A percentile compares a stretch with the other conserved stretches of the same genome.
These are phyloP conservation scores for Lasaia peninsularis DNA, from an alignment of 1,140 invertebrate species.

Conservation along the genomic window DNA sequence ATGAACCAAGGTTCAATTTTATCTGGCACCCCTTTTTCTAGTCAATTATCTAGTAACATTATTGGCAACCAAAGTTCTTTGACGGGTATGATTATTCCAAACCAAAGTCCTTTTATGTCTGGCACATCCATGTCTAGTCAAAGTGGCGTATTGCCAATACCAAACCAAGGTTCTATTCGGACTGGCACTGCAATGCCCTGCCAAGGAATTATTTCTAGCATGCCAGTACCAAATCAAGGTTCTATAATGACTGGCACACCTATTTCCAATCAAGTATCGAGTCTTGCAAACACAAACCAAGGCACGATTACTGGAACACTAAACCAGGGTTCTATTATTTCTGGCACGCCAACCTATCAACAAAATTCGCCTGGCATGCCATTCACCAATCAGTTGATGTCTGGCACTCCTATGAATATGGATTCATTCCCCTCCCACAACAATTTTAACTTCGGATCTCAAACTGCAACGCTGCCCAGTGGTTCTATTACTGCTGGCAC, in stretches of 20 bases:
- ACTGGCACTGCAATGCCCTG: conserved; percentile 21
- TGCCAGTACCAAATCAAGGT: conserved; percentile 22
- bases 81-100: conserved; percentile 21
- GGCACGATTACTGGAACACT: conserved; percentile 22
- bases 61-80: no score
- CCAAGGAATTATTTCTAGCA: not conserved
- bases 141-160: not conserved
- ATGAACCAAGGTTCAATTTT: conserved; percentile 20
- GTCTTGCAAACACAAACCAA: conserved; percentile 23
- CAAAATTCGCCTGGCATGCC: not conserved
- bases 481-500: conserved; percentile 53
- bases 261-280: conserved; percentile 24
- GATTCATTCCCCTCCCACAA: conserved; percentile 22
- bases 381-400: not conserved
- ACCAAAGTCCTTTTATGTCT: conserved; percentile 10
- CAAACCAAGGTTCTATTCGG: conserved; percentile 32
- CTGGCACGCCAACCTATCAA: conserved; percentile 13
- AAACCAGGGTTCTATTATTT: conserved; percentile 15
- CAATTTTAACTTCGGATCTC: conserved; percentile 24
- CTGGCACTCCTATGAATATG: conserved; percentile 29
- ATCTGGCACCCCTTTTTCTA: conserved; percentile 4
- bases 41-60: no score
- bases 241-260: conserved; percentile 29
- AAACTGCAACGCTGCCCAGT: conserved; percentile 17
- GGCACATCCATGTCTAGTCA: not conserved